Evolutionary conservation across 2,797 vertebrate species (phyloP).

Genomic region (Sandelia bainsii): DNA sequence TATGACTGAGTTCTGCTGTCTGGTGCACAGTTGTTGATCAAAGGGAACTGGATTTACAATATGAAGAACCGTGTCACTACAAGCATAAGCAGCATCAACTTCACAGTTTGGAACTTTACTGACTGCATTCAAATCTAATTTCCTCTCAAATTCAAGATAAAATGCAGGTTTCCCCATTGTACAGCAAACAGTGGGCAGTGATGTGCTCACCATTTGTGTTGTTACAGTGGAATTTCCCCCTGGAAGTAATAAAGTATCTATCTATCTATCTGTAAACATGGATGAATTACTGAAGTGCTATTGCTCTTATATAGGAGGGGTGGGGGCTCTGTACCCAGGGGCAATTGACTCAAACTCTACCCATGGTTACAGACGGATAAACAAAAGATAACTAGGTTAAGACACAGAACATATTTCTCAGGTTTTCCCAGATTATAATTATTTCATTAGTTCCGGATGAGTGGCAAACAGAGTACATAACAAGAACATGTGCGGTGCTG

Average conservation of each 20-base stretch:
- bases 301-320: not conserved
- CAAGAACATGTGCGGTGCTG: conserved; percentile 49
- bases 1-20: conserved; percentile 5
- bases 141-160: conserved; percentile 29
- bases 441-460: conserved; percentile 64
- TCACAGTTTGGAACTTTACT: conserved; percentile 40
- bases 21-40: conserved; percentile 21
- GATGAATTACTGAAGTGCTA: not conserved
- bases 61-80: conserved; percentile 44
- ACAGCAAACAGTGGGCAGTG: conserved; percentile 31
- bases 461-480: conserved; percentile 58
- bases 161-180: conserved; percentile 18
- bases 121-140: conserved; percentile 44
- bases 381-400: conserved; percentile 13
- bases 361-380: not conserved
- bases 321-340: not conserved
- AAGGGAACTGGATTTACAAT: conserved; percentile 30
- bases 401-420: conserved; percentile 34
- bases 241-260: too few species aligned
- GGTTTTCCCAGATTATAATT: conserved; percentile 47
- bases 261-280: not conserved
- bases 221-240: not conserved
- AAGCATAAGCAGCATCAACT: conserved; percentile 34
- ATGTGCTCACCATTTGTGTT: not conserved
- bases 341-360: not conserved